Conservation (phyloP, 2,888 invertebrate species). For the Erebia epiphron region DNA sequence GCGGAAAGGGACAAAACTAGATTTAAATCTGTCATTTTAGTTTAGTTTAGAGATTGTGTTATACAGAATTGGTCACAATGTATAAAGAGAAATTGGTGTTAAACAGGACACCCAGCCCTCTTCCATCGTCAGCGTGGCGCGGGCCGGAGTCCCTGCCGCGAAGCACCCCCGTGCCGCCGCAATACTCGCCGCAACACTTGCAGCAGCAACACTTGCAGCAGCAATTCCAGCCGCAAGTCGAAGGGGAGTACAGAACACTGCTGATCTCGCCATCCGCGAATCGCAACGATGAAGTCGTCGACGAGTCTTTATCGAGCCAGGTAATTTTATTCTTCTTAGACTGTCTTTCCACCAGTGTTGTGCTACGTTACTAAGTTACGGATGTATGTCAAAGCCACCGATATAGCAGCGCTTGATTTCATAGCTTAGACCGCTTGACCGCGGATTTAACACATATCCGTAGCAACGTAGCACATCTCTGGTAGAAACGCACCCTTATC, state of each 20-base stretch:
- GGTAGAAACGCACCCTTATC: too few species aligned
- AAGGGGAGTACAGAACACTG: constrained; percentile 67
- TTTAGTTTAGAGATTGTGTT: too few species aligned
- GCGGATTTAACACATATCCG: too few species aligned
- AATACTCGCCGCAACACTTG: constrained; percentile 57
- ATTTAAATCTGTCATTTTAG: too few species aligned
- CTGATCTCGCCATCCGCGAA: constrained; percentile 66
- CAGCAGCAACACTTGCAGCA: constrained; percentile 53
- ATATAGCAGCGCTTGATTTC: too few species aligned
- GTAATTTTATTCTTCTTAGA: constrained; percentile 55
- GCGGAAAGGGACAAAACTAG: too few species aligned
- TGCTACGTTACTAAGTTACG: too few species aligned
- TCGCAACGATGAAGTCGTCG: constrained; percentile 71
- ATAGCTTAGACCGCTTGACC: too few species aligned
- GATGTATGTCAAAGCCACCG: too few species aligned
- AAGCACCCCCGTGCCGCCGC: constrained; percentile 70
- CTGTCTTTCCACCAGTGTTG: too few species aligned
- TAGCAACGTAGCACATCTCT: too few species aligned
- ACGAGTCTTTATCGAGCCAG: constrained; percentile 83
- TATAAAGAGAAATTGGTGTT: not conserved
- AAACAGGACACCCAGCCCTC: constrained; percentile 79
- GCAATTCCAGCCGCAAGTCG: constrained; percentile 53
- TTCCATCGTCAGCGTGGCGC: constrained; percentile 69
- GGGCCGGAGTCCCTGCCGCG: constrained; percentile 82
- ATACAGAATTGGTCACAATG: too few species aligned